phyloP scores from a whole-genome alignment of 2,888 invertebrate species.

The Oscheius onirici region DNA sequence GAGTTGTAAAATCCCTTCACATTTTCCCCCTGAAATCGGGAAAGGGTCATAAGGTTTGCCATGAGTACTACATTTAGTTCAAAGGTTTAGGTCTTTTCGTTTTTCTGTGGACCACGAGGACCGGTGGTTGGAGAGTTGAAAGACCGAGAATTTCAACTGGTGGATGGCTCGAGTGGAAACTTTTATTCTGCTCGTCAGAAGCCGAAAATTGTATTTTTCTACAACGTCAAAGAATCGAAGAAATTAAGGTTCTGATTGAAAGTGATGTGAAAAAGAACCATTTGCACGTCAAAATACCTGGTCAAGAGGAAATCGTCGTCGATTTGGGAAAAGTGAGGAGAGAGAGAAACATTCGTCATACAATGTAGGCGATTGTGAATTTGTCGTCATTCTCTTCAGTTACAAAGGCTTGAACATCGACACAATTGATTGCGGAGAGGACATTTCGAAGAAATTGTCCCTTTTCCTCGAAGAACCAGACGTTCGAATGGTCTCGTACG shows the following conservation, averaged over 20 bases:
- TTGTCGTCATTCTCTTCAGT: not conserved
- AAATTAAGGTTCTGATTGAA: conserved; percentile 35
- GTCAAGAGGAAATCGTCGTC: conserved; percentile 32
- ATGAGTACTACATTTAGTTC: not conserved
- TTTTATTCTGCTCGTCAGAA: conserved; percentile 38
- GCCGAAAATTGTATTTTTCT: conserved; percentile 41
- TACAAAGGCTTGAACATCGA: conserved; percentile 54
- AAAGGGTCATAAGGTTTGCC: conserved; percentile 45
- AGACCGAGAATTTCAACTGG: conserved; percentile 60
- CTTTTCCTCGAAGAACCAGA: conserved; percentile 47
- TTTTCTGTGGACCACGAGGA: conserved; percentile 56
- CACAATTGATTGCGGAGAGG: conserved; percentile 66
- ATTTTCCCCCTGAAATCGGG: conserved; percentile 62
- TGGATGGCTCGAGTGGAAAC: conserved; percentile 49
- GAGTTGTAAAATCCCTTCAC: conserved; percentile 50
- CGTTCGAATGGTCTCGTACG: conserved; percentile 58
- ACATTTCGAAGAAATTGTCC: conserved; percentile 48
- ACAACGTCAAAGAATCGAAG: not conserved
- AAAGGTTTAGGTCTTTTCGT: conserved; percentile 52
- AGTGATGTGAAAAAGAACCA: conserved; percentile 37
- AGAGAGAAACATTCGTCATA: conserved; percentile 36
- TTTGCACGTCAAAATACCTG: conserved; percentile 38
- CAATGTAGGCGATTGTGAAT: conserved; percentile 39
- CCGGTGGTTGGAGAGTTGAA: conserved; percentile 42
- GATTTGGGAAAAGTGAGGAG: conserved; percentile 38